phyloP scores from a whole-genome alignment of 2,797 vertebrate species.

The Silurus aristotelis region DNA sequence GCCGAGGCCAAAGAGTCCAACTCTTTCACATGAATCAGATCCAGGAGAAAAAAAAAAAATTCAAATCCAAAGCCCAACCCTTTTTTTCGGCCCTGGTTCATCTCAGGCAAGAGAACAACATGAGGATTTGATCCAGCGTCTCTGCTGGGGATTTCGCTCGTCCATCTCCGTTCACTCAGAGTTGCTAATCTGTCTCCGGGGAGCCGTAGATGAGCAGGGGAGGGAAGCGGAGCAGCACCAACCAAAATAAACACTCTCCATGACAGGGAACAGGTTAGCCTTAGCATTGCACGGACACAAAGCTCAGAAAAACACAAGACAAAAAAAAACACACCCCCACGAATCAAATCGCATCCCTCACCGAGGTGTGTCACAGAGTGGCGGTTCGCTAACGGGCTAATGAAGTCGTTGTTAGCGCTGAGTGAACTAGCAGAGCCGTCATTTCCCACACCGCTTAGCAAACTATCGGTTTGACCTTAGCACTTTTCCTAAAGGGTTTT shows the following conservation, averaged over 20 bases:
- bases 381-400: conserved; percentile 27
- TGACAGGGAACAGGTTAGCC: conserved; percentile 49
- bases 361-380: not conserved
- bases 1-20: conserved; percentile 32
- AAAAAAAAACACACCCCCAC: not conserved
- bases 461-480: conserved; percentile 52
- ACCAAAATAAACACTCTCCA: conserved; percentile 57
- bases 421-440: conserved; percentile 36
- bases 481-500: conserved; percentile 24
- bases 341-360: not conserved
- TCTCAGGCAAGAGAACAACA: conserved; percentile 57
- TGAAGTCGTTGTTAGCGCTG: conserved; percentile 31
- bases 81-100: conserved; percentile 44
- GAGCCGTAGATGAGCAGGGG: conserved; percentile 56
- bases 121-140: conserved; percentile 54
- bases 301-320: not conserved
- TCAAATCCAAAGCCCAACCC: conserved; percentile 40
- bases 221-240: conserved; percentile 56
- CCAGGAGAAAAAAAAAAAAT: conserved; percentile 14
- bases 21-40: conserved; percentile 47
- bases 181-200: conserved; percentile 59
- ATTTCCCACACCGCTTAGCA: conserved; percentile 51
- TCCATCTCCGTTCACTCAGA: conserved; percentile 55
- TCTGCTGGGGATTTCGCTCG: conserved; percentile 56
- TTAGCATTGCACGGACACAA: conserved; percentile 40